Conservation (phyloP, 2,888 invertebrate genomes). For the Oscheius sp. region DNA sequence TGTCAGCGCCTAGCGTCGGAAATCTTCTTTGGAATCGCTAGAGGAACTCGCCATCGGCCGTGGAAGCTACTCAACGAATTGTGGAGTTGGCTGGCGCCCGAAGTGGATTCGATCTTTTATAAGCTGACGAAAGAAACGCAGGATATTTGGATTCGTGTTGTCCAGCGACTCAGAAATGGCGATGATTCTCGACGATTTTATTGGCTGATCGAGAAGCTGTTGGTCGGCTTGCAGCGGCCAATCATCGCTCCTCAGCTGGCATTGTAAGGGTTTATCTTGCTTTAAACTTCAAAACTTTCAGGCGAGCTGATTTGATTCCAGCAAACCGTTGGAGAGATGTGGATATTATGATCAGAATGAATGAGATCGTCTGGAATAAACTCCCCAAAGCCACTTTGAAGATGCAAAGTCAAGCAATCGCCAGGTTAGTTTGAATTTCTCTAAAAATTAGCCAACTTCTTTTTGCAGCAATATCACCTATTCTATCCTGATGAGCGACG, state of each 20-base stretch:
- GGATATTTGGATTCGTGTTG: slow-evolving; percentile 27
- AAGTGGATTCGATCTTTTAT: slow-evolving; percentile 34
- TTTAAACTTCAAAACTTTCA: slow-evolving; percentile 22
- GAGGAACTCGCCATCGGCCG: slow-evolving; percentile 38
- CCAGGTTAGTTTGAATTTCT: too few species aligned
- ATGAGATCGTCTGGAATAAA: slow-evolving; percentile 36
- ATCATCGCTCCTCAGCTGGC: slow-evolving; percentile 12
- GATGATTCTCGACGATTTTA: slow-evolving; percentile 41
- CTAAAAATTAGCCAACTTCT: too few species aligned
- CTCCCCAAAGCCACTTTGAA: slow-evolving; percentile 32
- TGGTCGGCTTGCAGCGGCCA: slow-evolving; percentile 31
- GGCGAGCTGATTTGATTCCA: slow-evolving; percentile 33
- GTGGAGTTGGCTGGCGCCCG: slow-evolving; percentile 41
- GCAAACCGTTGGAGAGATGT: slow-evolving; percentile 37
- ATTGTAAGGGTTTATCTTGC: slow-evolving; percentile 17
- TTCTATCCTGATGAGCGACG: slow-evolving; percentile 22
- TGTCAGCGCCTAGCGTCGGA: slow-evolving; percentile 43
- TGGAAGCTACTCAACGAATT: slow-evolving; percentile 35
- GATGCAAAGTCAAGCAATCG: slow-evolving; percentile 25
- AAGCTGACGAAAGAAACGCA: slow-evolving; percentile 36
- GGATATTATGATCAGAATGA: slow-evolving; percentile 36
- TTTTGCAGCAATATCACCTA: not conserved
- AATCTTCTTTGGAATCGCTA: slow-evolving; percentile 42
- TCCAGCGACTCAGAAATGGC: not conserved
- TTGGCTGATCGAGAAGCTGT: slow-evolving; percentile 48